Percentiles rank a stretch among this genome's conserved stretches.
Evolutionary conservation across 1,140 invertebrate species (phyloP).

Genomic region (Onthophagus taurus): DNA sequence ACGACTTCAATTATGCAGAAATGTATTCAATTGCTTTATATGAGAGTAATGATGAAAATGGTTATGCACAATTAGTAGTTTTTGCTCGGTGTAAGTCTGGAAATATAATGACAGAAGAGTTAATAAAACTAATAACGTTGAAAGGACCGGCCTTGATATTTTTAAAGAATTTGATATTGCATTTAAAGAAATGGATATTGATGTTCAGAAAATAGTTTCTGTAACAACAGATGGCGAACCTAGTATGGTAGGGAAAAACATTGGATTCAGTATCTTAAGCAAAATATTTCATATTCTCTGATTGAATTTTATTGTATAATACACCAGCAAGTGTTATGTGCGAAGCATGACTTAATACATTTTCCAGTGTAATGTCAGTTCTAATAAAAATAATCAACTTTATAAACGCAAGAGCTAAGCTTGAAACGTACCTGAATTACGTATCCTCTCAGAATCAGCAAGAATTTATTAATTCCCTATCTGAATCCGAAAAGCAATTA

Average conservation of each 20-base stretch:
- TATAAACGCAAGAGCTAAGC: too few relatives aligned
- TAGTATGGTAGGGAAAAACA: constrained; percentile 10
- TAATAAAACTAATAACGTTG: constrained; percentile 7
- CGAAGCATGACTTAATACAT: too few relatives aligned
- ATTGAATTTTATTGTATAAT: constrained; percentile 1
- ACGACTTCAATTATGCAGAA: constrained; percentile 6
- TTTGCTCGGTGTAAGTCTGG: constrained; percentile 5
- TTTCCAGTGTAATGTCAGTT: too few relatives aligned
- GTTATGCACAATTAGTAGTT: constrained; percentile 7
- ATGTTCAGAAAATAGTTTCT: constrained; percentile 1
- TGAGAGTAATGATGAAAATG: constrained; percentile 6
- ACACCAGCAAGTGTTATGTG: constrained; percentile 1
- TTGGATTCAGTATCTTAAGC: constrained; percentile 2
- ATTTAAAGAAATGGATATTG: constrained; percentile 8
- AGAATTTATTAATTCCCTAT: too few relatives aligned
- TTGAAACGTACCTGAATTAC: too few relatives aligned
- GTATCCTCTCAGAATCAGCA: too few relatives aligned
- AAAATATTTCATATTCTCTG: background rate
- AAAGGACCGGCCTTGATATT: constrained; percentile 7
- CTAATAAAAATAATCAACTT: too few relatives aligned
- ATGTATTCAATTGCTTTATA: constrained; percentile 10
- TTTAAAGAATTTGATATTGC: constrained; percentile 8
- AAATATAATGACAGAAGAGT: constrained; percentile 8
- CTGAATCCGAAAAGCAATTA: too few relatives aligned
- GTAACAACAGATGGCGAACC: constrained; percentile 1